Evolutionary conservation across 2,888 invertebrate genomes (phyloP), one percentile per base, ranked within the genome.

Genomic region (Pherbina coryleti): DNA sequence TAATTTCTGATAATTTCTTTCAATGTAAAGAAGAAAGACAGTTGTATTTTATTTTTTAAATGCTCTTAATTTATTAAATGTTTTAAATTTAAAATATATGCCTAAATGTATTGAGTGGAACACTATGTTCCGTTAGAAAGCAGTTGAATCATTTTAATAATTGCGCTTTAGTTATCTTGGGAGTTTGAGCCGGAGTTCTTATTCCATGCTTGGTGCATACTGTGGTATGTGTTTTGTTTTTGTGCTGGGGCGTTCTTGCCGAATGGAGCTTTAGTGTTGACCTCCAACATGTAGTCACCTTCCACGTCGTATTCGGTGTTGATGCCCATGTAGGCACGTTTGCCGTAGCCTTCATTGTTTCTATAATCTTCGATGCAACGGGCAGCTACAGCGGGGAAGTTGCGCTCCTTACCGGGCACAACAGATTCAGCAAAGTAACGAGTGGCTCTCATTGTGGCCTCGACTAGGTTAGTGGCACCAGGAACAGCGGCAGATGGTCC

Each of bases 341-440:
- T 82, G 75, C 86, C 87, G 66, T 84, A 83, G 53, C 89, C 88
- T 11, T 86, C 82, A 64, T 85, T 84, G 73, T 83, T 85, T 73
- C 86, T 85, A 80, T 87, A 86, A 75, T 86, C 83, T 74, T 85
- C 79, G 76, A 85, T 80, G 2, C 88, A 88, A 78, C 81, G 86
- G 82, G 89, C 89, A 75, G 84, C 83, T 2, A 85, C 84, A 8
- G 86, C 86, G 60, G 89, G 85, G 84, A 88, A 90, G 82, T 85
- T 88, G 72, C 85, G 85, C 78, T 87, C 89, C 49, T 86, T 85
- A 1, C 87, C 88, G 0, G 87, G 87, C 67, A 83, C 81, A 0
- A 89, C 87, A 1, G 90, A 83, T 79, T 89, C 89, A 55, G 89
- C 88, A 57, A 81, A 90, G 82, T 86, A 89, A 72, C 84, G 84